A percentile compares a stretch with the other conserved stretches of the same genome.
Conservation (phyloP, 2,888 invertebrate genomes). For the Ormyrus thymus region DNA sequence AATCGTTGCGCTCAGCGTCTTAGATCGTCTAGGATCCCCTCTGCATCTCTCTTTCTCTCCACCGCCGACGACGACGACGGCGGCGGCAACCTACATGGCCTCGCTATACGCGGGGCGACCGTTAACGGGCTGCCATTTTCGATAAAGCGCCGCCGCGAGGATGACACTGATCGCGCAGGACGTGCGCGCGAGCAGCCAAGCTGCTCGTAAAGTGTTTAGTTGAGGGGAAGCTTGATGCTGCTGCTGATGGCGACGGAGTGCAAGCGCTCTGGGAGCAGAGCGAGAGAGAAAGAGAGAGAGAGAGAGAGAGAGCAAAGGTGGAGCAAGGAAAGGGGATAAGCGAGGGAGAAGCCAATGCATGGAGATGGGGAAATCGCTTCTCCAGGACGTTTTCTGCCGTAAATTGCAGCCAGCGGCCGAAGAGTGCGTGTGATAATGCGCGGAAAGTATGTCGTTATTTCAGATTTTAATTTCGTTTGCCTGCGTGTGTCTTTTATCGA, state of each 20-base stretch:
- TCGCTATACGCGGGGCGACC: conserved; percentile 53
- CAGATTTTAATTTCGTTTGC: conserved; percentile 1
- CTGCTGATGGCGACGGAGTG: conserved; percentile 54
- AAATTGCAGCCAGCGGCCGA: conserved; percentile 41
- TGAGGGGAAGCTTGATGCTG: conserved; percentile 70
- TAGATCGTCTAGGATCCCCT: conserved; percentile 34
- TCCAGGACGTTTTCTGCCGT: conserved; percentile 15
- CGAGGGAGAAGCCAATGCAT: background rate
- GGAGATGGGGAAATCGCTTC: conserved; percentile 59
- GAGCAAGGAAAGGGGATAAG: conserved; percentile 26
- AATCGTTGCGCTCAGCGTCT: conserved; percentile 57
- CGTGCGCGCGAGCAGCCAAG: conserved; percentile 70
- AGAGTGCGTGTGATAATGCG: conserved; percentile 42
- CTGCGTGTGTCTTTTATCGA: background rate
- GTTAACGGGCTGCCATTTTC: conserved; percentile 74
- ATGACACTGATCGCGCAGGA: conserved; percentile 73
- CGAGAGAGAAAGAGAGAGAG: conserved; percentile 15
- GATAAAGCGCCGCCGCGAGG: conserved; percentile 70
- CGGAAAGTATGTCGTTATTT: conserved; percentile 21
- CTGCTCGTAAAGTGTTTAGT: conserved; percentile 75
- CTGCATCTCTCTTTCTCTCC: conserved; percentile 4
- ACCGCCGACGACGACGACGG: conserved; percentile 24
- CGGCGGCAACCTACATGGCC: conserved; percentile 45
- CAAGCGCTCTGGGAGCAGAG: conserved; percentile 37
- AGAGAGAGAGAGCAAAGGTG: background rate